Evolutionary conservation across 2,797 vertebrate species (phyloP).

Genomic region (Muscicapa comitata): DNA sequence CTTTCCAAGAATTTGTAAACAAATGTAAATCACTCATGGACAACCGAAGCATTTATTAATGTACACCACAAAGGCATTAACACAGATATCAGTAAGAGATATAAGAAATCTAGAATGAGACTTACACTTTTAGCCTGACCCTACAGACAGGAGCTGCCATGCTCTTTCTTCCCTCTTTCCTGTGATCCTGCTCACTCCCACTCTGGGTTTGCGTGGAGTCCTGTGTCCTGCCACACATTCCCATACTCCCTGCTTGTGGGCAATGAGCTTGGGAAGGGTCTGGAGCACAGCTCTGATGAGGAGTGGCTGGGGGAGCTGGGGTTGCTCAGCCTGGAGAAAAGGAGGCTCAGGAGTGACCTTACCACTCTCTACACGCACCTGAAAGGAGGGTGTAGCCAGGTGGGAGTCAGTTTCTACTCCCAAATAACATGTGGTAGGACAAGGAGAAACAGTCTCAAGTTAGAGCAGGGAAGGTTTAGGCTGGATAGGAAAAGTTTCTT

Average conservation of each 20-base stretch:
- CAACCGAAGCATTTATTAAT: not conserved
- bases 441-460: not conserved
- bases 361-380: not conserved
- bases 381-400: accelerated
- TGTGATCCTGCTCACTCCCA: not conserved
- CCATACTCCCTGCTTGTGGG: not conserved
- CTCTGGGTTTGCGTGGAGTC: accelerated
- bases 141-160: accelerated
- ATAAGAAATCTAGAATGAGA: not conserved
- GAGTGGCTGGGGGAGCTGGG: not conserved
- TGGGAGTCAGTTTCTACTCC: not conserved
- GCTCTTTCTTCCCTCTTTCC: not conserved
- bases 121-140: not conserved
- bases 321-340: not conserved
- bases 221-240: not conserved
- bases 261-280: not conserved
- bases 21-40: not conserved
- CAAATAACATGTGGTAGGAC: not conserved
- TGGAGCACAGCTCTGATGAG: not conserved
- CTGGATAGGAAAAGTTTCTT: not conserved
- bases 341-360: not conserved
- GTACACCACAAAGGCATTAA: not conserved
- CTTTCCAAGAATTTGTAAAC: not conserved
- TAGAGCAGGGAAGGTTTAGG: not conserved
- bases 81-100: not conserved